Evolutionary conservation across 1,140 invertebrate genomes (phyloP), one percentile per base, ranked within the genome.

Genomic region (Saccostrea echinata): DNA sequence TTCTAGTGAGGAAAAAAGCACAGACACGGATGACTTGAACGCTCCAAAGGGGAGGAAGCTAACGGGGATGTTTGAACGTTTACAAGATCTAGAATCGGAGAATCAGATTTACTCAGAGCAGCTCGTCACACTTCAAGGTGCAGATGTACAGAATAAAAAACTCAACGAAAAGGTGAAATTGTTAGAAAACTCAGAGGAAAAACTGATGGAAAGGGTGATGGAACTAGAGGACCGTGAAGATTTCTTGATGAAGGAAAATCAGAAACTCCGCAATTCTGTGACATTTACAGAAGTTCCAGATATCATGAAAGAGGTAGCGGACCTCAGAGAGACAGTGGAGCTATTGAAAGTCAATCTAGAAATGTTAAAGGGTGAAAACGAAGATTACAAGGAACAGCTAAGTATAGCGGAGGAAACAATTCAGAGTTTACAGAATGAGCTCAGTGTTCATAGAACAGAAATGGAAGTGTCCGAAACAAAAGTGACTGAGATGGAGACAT

Each of bases 141-240:
- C 88, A 64, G 91, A 92, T 84, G 64, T 86, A 16, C 89, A 91
- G 51, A 84, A 88, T 1, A 92, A 89, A 86, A 88, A 93, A 30
- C 61, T 92, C 27, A 90, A 91, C 35, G 91, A 92, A 27, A 94
- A 93, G 82, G 84, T 93, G 6, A 91, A 89, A 80, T 88, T 90
- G 61, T 84, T 94, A 61, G 93, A 94, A 88, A 85, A 91, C 52
- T 89, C 92, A n/a, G 93, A 94, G 76, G 92, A 92, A 64, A 90
- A 90, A 57, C 86, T 94, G 64, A 94, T 94, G 93, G 93, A 94
- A 51, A 89, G 91, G 76, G 90, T 93, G 16, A 91, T 93, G 90
- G 93, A 94, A 88, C 86, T 94, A 55, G 92, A 93, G 86, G 92
- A 93, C 84, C 89, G 85, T 57, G 93, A 93, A 86, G 92, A 93